Evolutionary conservation across 2,888 invertebrate genomes (phyloP).

Genomic region (Gasteruption jaculator): DNA sequence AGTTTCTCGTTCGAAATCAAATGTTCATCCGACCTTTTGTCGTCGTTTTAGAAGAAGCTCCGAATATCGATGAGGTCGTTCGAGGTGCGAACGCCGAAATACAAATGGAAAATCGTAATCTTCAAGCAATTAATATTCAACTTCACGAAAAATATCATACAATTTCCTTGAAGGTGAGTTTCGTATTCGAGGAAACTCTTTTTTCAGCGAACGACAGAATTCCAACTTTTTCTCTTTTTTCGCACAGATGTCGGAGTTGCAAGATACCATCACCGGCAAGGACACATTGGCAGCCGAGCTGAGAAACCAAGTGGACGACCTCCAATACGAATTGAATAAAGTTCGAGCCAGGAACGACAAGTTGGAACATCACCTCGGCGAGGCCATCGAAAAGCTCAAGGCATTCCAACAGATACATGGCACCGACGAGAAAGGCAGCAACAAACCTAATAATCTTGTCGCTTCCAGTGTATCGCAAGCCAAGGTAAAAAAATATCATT

Average conservation of each 20-base stretch:
- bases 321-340: conserved; percentile 88
- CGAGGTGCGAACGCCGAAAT: conserved; percentile 82
- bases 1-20: conserved; percentile 7
- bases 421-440: conserved; percentile 59
- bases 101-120: conserved; percentile 83
- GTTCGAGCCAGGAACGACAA: conserved; percentile 85
- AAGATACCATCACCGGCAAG: conserved; percentile 82
- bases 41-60: conserved; percentile 58
- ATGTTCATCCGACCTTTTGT: conserved; percentile 2
- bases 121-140: conserved; percentile 87
- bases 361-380: conserved; percentile 86
- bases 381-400: conserved; percentile 87
- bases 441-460: conserved; percentile 51
- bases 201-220: neutral
- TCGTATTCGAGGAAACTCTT: neutral
- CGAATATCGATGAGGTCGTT: conserved; percentile 76
- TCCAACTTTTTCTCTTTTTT: conserved; percentile 1
- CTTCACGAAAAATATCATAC: conserved; percentile 91
- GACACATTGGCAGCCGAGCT: conserved; percentile 94
- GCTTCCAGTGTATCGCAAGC: conserved; percentile 62
- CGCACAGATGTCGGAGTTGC: conserved; percentile 70
- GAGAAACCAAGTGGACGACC: conserved; percentile 92
- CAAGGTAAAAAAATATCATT: conserved; percentile 40
- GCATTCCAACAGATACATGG: conserved; percentile 78
- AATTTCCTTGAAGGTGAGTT: conserved; percentile 72